A percentile compares a stretch with the other conserved stretches of the same genome.
These are phyloP conservation scores for Lobophora halterata DNA, from an alignment of 2,888 invertebrate genomes.

Conservation along the genomic window DNA sequence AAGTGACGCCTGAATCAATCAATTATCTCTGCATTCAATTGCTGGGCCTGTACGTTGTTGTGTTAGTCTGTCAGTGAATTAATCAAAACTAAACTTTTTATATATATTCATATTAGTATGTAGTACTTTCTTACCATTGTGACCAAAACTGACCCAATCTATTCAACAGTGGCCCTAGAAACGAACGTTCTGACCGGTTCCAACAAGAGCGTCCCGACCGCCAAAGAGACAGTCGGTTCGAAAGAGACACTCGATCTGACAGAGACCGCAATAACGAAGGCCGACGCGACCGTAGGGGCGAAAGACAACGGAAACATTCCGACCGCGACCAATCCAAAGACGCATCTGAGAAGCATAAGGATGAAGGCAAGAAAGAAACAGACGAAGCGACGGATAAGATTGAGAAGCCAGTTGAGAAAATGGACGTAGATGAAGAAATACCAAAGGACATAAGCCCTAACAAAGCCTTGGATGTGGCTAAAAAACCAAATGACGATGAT, in stretches of 20 bases:
- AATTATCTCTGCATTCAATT: too few relatives aligned
- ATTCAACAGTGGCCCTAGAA: conserved; percentile 8
- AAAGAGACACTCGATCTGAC: conserved; percentile 7
- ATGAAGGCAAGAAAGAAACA: conserved; percentile 1
- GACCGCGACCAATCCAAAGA: conserved; percentile 21
- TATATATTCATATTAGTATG: neutral
- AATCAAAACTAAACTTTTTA: neutral
- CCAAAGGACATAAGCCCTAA: neutral
- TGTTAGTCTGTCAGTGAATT: too few relatives aligned
- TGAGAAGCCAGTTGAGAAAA: conserved; percentile 6
- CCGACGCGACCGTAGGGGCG: conserved; percentile 33
- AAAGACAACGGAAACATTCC: conserved; percentile 24
- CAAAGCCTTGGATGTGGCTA: neutral
- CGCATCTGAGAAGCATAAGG: conserved; percentile 1
- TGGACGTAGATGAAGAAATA: neutral
- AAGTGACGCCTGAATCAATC: too few relatives aligned
- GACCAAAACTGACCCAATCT: too few relatives aligned
- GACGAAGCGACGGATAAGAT: conserved; percentile 6
- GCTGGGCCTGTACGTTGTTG: too few relatives aligned
- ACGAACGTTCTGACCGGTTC: conserved; percentile 8
- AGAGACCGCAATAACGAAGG: conserved; percentile 24
- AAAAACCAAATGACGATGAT: conserved; percentile 10
- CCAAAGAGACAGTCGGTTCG: conserved; percentile 10
- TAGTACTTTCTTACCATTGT: too few relatives aligned
- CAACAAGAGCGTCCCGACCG: conserved; percentile 46